These are phyloP conservation scores for Eubasilissa regina DNA, from an alignment of 1,140 invertebrate genomes.

Conservation along the genomic window DNA sequence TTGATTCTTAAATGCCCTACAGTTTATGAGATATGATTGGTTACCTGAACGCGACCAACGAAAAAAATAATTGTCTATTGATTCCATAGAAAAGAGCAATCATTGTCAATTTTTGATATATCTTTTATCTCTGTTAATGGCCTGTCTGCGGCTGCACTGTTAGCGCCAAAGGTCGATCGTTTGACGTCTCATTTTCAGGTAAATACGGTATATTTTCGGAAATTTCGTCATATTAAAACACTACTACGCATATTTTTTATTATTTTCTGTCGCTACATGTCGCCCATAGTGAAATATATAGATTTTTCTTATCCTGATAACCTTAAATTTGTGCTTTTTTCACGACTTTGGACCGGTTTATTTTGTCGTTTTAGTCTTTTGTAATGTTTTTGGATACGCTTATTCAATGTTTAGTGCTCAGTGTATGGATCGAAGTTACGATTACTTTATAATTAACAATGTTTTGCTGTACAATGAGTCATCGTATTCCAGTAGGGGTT, in stretches of 20 bases:
- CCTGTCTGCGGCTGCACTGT: slow-evolving; percentile 38
- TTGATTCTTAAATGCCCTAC: no score
- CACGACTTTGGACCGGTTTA: slow-evolving; percentile 48
- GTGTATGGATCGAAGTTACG: slow-evolving; percentile 1
- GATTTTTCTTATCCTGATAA: slow-evolving; percentile 35
- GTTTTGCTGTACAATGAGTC: slow-evolving; percentile 26
- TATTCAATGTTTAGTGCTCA: background rate
- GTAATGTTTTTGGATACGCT: background rate
- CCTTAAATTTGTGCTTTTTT: slow-evolving; percentile 43
- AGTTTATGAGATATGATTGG: no score
- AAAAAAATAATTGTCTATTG: background rate
- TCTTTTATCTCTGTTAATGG: slow-evolving; percentile 5
- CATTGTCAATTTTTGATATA: background rate
- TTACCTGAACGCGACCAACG: no score
- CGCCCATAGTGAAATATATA: background rate
- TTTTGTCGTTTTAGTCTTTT: slow-evolving; percentile 17
- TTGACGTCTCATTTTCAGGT: slow-evolving; percentile 50
- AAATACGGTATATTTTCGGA: slow-evolving; percentile 39
- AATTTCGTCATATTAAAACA: background rate
- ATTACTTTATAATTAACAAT: background rate
- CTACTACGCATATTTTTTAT: background rate
- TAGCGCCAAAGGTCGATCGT: slow-evolving; percentile 48
- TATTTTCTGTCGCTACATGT: background rate
- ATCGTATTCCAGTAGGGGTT: slow-evolving; percentile 27
- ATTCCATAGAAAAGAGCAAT: background rate